Evolutionary conservation across 30 jellyfish, hydroid and myxozoan genomes (phyloP).

Genomic region (Cassiopea xamachana): DNA sequence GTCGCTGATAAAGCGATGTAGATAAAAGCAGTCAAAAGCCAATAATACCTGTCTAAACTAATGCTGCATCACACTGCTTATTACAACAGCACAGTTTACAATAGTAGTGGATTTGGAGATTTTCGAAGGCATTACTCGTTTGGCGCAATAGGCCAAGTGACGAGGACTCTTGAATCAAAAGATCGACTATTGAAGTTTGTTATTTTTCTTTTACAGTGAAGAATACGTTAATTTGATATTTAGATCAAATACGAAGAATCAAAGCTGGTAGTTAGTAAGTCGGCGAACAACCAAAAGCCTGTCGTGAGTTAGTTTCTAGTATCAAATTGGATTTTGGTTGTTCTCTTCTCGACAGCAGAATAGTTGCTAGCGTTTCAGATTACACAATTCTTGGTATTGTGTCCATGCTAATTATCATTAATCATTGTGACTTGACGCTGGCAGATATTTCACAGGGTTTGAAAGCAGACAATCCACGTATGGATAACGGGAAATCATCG

Average conservation of each 20-base stretch:
- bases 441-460: constrained; percentile 20
- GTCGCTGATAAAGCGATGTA: not conserved
- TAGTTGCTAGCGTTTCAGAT: constrained; percentile 37
- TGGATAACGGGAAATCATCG: not conserved
- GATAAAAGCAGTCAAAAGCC: not conserved
- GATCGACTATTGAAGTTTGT: not conserved
- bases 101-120: not conserved
- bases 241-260: constrained; percentile 13
- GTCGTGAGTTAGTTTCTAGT: constrained; percentile 21
- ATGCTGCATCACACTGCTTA: not conserved
- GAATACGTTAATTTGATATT: not conserved
- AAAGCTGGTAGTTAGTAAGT: not conserved
- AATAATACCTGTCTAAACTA: not conserved
- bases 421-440: not conserved
- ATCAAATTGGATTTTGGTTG: constrained; percentile 47
- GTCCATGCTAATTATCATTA: not conserved
- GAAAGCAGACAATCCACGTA: not conserved
- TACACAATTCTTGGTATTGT: constrained; percentile 31
- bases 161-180: not conserved
- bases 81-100: not conserved
- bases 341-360: not conserved
- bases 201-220: not conserved
- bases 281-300: not conserved
- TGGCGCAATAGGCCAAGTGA: not conserved
- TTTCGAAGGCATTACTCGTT: not conserved